These are phyloP conservation scores for Ennomos quercinarius DNA, from an alignment of 2,888 invertebrate genomes.

Conservation along the genomic window DNA sequence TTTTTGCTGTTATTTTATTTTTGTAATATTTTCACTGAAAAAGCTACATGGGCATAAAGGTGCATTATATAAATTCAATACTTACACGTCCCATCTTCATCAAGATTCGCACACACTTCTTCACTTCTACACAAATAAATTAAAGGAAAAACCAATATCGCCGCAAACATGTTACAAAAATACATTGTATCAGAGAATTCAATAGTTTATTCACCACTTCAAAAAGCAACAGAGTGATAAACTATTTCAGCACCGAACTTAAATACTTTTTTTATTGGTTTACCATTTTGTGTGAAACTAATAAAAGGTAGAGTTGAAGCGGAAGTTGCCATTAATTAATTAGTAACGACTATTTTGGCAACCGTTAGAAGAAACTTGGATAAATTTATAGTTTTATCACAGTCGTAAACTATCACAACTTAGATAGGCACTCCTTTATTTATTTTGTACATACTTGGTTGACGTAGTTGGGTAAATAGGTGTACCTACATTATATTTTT, in stretches of 20 bases:
- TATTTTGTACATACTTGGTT: no score
- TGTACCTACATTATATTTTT: no score
- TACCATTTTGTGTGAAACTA: slow-evolving; percentile 11
- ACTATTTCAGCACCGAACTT: slow-evolving; percentile 37
- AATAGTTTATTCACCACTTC: slow-evolving; percentile 41
- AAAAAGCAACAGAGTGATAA: slow-evolving; percentile 42
- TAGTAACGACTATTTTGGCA: slow-evolving; percentile 19
- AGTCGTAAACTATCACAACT: no score
- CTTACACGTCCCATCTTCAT: slow-evolving; percentile 49
- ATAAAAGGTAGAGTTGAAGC: slow-evolving; percentile 27
- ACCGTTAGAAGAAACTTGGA: background rate
- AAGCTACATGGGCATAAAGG: no score
- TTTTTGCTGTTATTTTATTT: no score
- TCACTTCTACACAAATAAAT: slow-evolving; percentile 35
- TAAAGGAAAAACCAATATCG: slow-evolving; percentile 38
- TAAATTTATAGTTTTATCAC: slow-evolving; percentile 3
- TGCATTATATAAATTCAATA: slow-evolving; percentile 10
- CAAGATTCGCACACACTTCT: slow-evolving; percentile 44
- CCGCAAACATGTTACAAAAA: slow-evolving; percentile 38
- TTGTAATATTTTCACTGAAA: no score
- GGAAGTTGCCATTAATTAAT: slow-evolving; percentile 13
- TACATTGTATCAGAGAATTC: slow-evolving; percentile 43
- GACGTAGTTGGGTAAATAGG: no score
- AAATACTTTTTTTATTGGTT: slow-evolving; percentile 41
- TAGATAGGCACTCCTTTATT: no score